Evolutionary conservation across 2,113 vertebrate species (phyloP).

Genomic region (Machaerirhynchus nigripectus): DNA sequence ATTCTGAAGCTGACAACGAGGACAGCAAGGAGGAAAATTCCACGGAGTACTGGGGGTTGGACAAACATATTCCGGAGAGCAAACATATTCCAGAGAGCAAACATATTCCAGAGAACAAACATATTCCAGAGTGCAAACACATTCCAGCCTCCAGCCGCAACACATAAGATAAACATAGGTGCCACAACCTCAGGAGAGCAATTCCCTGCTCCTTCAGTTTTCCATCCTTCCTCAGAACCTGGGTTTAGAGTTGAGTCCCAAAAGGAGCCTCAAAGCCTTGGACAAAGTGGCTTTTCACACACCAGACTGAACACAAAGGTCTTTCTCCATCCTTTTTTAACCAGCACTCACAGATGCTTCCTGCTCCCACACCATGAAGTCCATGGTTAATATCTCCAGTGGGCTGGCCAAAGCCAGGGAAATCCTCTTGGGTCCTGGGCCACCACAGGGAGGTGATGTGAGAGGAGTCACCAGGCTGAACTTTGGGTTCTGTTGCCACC

Average conservation of each 20-base stretch:
- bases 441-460: rapidly evolving
- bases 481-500: not conserved
- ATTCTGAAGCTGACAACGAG: not conserved
- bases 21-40: not conserved
- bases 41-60: not conserved
- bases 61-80: not conserved
- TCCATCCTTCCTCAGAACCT: not conserved
- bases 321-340: not conserved
- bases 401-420: not conserved
- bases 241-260: not conserved
- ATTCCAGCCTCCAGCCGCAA: not conserved
- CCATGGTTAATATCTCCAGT: not conserved
- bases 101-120: not conserved
- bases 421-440: not conserved
- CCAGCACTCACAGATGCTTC: rapidly evolving
- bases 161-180: not conserved
- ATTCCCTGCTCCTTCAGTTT: not conserved
- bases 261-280: not conserved
- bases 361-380: not conserved
- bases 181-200: not conserved
- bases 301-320: not conserved
- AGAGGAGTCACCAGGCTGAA: not conserved
- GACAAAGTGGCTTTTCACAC: not conserved
- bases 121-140: not conserved
- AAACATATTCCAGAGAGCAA: not conserved